phyloP scores from a whole-genome alignment of 1,140 invertebrate species.

The Gryllus bimaculatus region DNA sequence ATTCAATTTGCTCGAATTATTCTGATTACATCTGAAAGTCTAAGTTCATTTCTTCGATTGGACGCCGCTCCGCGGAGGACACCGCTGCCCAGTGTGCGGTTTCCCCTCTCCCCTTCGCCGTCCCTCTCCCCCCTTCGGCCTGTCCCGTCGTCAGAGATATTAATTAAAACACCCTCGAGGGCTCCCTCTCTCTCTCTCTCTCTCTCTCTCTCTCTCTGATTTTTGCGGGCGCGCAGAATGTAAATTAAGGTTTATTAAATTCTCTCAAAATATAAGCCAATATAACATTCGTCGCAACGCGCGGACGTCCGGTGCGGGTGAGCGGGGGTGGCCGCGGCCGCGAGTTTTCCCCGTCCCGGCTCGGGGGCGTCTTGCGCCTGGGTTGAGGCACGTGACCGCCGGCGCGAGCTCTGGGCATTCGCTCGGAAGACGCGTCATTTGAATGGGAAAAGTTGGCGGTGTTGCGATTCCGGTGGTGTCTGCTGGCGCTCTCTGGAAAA shows the following conservation, averaged over 20 bases:
- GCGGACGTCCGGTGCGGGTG: neutral
- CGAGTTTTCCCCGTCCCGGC: too few species aligned
- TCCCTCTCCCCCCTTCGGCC: neutral
- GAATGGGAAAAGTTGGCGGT: too few species aligned
- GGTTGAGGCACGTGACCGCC: too few species aligned
- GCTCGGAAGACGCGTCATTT: too few species aligned
- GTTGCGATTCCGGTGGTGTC: too few species aligned
- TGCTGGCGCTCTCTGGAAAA: too few species aligned
- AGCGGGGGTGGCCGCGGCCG: too few species aligned
- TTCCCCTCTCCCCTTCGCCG: neutral
- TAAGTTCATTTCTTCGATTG: conserved; percentile 1
- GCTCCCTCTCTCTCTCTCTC: neutral
- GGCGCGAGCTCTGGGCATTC: too few species aligned
- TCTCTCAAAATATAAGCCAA: neutral
- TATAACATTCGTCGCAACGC: neutral
- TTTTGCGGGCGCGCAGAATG: neutral
- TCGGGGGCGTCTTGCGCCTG: too few species aligned
- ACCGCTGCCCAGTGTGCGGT: neutral
- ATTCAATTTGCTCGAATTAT: neutral
- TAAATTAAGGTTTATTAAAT: neutral
- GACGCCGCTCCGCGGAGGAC: neutral
- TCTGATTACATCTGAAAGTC: conserved; percentile 1
- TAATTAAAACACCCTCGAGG: neutral
- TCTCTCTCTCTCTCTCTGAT: neutral
- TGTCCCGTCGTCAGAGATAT: neutral